Evolutionary conservation across 2,888 invertebrate species (phyloP), one percentile per base, ranked within the genome.

Genomic region (Hanleya hanleyi): DNA sequence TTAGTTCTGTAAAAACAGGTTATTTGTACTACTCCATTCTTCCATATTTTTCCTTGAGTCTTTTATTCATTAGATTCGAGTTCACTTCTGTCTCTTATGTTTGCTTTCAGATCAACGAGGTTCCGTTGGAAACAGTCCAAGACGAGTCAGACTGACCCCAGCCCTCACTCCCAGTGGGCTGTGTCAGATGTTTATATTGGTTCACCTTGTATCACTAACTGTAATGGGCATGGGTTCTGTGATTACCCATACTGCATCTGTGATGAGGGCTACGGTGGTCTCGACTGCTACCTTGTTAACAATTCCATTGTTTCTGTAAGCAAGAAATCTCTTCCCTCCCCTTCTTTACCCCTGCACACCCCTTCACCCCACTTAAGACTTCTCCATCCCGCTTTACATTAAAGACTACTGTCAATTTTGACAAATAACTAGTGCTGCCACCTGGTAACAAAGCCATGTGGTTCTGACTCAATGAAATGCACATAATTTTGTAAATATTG

Each of bases 181-280:
- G 71, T 91, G 3, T 85, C 84, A 36, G 87, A 90, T 75, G 81
- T 91, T 47, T 91, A 91, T 77, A 88, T 91, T 35, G 91, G 91
- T 5, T 87, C 86, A 5, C 83, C 87, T 1, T 91, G 91, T 79
- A 75, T 78, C 0, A 81, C 83, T 41, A 76, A 87, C 71, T 91
- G 91, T 78, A 83, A 85, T 74, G 91, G 91, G 0, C 90, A 89
- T 77, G 91, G 91, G 18, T 78, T 80, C 68, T 91, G 91, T 79
- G 72, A 83, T 26, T 82, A 76, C 70, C 84, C 85, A 68, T 66
- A 69, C 61, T 88, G 87, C 75, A 57, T 71, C 33, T 89, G 89
- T 83, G 87, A 88, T 74, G 76, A 76, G 3, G 86, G 84, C 33
- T 87, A 85, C 70, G 72, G 73, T 5, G 87, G 86, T n/a, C 68